Percentiles rank a stretch among this genome's conserved stretches.
Evolutionary conservation across 2,113 vertebrate genomes (phyloP).

Genomic region (Hyla sarda): DNA sequence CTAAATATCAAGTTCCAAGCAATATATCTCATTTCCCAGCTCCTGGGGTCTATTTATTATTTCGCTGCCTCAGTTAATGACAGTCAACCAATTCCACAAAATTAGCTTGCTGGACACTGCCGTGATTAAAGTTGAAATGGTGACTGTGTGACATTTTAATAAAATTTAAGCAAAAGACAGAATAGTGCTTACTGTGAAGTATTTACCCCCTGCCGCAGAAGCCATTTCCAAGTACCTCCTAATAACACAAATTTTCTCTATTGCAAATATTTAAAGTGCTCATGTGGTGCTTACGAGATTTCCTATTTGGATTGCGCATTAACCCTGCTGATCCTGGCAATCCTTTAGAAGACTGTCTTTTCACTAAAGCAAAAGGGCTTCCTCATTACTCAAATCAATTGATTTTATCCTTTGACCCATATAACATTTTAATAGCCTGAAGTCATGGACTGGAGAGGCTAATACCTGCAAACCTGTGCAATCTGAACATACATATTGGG

Average conservation of each 20-base stretch:
- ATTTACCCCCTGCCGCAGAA: conserved; percentile 47
- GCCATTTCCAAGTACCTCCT: conserved; percentile 43
- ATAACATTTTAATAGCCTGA: background rate
- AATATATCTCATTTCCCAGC: conserved; percentile 38
- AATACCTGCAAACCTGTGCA: no score
- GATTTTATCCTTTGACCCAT: background rate
- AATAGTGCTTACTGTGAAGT: conserved; percentile 55
- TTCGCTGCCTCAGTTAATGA: conserved; percentile 36
- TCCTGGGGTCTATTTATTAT: conserved; percentile 47
- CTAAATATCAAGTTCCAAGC: background rate
- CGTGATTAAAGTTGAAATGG: conserved; percentile 45
- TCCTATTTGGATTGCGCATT: conserved; percentile 32
- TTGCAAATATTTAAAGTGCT: conserved; percentile 48
- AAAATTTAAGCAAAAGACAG: conserved; percentile 49
- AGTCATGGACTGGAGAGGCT: background rate
- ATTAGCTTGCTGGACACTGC: conserved; percentile 50
- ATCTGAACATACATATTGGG: no score
- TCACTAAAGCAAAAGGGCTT: background rate
- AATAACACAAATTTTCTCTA: conserved; percentile 45
- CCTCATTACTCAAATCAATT: conserved; percentile 8
- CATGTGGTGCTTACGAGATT: conserved; percentile 17
- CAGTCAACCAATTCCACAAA: conserved; percentile 33
- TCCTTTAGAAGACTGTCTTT: background rate
- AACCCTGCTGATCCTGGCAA: conserved; percentile 25
- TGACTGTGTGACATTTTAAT: conserved; percentile 49